phyloP scores from a whole-genome alignment of 2,797 vertebrate species.

The Eulemur albifrons region DNA sequence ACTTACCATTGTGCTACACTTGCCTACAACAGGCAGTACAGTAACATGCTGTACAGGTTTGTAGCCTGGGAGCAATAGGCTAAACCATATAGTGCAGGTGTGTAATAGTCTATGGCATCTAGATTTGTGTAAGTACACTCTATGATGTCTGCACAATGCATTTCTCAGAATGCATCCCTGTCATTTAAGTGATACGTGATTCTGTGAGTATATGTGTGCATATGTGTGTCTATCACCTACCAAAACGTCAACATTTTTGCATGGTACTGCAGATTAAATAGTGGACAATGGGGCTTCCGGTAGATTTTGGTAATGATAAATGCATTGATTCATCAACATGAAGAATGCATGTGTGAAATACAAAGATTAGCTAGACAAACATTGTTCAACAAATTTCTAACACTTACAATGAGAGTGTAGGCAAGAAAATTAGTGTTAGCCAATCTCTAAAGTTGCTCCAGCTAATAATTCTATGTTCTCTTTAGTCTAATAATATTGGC shows the following conservation, averaged over 20 bases:
- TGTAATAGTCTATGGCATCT: neutral
- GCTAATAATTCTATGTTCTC: neutral
- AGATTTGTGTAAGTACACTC: neutral
- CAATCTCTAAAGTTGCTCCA: neutral
- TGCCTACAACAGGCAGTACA: neutral
- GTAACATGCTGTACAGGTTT: neutral
- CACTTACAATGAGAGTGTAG: neutral
- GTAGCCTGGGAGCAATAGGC: neutral
- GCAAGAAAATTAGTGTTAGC: neutral
- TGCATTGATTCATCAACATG: neutral
- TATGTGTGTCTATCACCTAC: neutral
- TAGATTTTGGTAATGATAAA: neutral
- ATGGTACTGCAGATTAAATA: neutral
- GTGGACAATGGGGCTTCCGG: neutral
- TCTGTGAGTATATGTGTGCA: neutral
- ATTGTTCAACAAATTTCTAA: neutral
- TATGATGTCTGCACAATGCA: neutral
- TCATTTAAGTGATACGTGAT: neutral
- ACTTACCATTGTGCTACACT: neutral
- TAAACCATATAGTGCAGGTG: neutral
- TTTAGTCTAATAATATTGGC: neutral
- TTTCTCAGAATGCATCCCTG: neutral
- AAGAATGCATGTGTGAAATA: neutral
- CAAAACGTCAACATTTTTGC: neutral
- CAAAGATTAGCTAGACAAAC: neutral